phyloP scores from a whole-genome alignment of 1,140 invertebrate species.

The Drosophila takahashii region DNA sequence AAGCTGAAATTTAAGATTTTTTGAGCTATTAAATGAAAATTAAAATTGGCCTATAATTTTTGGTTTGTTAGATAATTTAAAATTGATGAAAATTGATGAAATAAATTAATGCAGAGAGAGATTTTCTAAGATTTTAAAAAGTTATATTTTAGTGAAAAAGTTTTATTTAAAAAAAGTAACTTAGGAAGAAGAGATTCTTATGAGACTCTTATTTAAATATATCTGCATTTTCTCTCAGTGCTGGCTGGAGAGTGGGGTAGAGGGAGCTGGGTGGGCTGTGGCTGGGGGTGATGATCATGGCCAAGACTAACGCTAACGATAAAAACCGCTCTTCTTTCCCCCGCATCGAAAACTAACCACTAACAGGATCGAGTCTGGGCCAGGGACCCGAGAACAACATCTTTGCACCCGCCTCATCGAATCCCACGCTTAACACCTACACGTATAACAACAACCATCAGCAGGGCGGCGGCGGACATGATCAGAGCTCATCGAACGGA shows the following conservation, averaged over 20 bases:
- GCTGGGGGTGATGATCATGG: neutral
- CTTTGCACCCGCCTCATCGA: slow-evolving; percentile 79
- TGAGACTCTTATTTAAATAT: no score
- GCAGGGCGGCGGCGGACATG: slow-evolving; percentile 20
- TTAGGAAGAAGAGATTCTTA: no score
- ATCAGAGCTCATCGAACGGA: slow-evolving; percentile 5
- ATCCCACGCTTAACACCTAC: slow-evolving; percentile 81
- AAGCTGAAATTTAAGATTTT: no score
- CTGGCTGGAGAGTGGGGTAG: neutral
- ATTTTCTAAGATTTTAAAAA: no score
- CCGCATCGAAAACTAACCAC: slow-evolving; percentile 21
- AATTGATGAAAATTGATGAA: no score
- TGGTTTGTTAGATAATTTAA: no score
- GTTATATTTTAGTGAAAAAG: no score
- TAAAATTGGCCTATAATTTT: no score
- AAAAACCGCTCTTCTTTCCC: slow-evolving; percentile 10
- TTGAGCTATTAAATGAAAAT: no score
- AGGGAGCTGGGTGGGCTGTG: neutral
- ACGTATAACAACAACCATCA: slow-evolving; percentile 66
- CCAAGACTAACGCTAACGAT: slow-evolving; percentile 9
- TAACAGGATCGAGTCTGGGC: slow-evolving; percentile 82
- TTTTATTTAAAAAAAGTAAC: no score
- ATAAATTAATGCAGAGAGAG: no score
- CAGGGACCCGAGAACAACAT: slow-evolving; percentile 83
- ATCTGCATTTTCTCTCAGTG: slow-evolving; percentile 11